Percentiles rank a stretch among this genome's conserved stretches.
Conservation (phyloP, 1,140 invertebrate genomes). For the Scaptomyza graminum region DNA sequence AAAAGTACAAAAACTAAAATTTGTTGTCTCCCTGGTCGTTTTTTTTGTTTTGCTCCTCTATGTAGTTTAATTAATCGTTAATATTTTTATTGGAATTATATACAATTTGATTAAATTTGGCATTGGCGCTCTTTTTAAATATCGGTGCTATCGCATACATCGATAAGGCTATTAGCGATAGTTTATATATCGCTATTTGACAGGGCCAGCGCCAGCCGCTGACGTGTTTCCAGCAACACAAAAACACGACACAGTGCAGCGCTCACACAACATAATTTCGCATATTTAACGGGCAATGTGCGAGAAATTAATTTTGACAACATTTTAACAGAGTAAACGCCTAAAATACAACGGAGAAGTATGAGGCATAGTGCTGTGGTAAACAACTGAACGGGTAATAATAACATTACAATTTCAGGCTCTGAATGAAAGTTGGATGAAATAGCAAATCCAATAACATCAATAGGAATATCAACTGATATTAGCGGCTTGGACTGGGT, state of each 20-base stretch:
- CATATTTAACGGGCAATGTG: conserved; percentile 28
- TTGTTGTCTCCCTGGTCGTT: too few species aligned
- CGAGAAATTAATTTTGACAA: conserved; percentile 21
- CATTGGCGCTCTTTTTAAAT: not conserved
- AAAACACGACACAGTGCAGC: conserved; percentile 40
- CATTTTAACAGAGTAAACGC: conserved; percentile 11
- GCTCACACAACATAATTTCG: conserved; percentile 38
- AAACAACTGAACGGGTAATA: conserved; percentile 21
- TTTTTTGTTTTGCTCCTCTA: too few species aligned
- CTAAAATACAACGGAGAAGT: not conserved
- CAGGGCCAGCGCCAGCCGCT: conserved; percentile 33
- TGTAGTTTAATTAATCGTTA: not conserved
- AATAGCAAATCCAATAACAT: conserved; percentile 6
- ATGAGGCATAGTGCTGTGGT: not conserved
- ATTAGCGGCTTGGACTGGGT: conserved; percentile 4
- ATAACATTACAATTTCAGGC: conserved; percentile 12
- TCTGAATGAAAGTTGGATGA: conserved; percentile 32
- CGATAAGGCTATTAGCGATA: not conserved
- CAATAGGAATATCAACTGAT: conserved; percentile 2
- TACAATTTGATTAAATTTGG: not conserved
- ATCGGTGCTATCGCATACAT: conserved; percentile 15
- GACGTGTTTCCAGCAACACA: conserved; percentile 53
- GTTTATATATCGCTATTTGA: conserved; percentile 1
- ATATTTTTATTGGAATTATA: not conserved
- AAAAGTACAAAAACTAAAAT: too few species aligned